These are phyloP conservation scores for Trichoplax adhaerens DNA, from an alignment of 37 sponge, comb jelly and placozoan genomes.

Conservation along the genomic window DNA sequence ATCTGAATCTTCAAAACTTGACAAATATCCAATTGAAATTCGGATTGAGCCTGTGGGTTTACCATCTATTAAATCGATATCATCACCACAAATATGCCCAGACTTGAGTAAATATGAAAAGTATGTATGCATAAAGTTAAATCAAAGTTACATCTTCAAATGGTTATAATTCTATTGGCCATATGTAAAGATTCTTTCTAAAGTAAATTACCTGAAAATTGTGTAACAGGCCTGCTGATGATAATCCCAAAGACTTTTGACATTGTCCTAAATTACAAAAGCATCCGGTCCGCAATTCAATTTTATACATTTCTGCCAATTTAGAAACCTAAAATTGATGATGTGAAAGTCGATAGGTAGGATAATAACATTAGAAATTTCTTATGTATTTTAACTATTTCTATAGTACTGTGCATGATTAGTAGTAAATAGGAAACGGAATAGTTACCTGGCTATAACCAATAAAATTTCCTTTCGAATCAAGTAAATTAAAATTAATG, in stretches of 20 bases:
- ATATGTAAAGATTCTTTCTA: no score
- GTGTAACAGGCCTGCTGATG: constrained; percentile 15
- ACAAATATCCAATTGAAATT: constrained; percentile 79
- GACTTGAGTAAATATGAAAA: constrained; percentile 20
- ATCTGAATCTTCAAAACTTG: constrained; percentile 38
- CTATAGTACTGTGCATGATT: neutral
- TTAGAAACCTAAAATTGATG: constrained; percentile 37
- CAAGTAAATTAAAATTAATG: constrained; percentile 61
- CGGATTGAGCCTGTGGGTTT: constrained; percentile 74
- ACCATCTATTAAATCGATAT: constrained; percentile 60
- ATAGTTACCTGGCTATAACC: constrained; percentile 57
- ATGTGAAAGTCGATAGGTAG: neutral
- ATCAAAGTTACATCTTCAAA: neutral
- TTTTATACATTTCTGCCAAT: constrained; percentile 30
- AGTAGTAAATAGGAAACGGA: neutral
- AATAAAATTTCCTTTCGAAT: constrained; percentile 34
- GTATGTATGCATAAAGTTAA: neutral
- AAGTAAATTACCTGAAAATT: constrained; percentile 35
- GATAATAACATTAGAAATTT: neutral
- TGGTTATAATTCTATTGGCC: neutral
- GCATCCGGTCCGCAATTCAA: constrained; percentile 83
- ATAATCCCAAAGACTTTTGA: constrained; percentile 39
- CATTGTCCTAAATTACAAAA: constrained; percentile 92
- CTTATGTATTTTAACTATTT: neutral
- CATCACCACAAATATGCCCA: constrained; percentile 84